Evolutionary conservation across 2,113 vertebrate species (phyloP).

Genomic region (Oreocharis arfaki): DNA sequence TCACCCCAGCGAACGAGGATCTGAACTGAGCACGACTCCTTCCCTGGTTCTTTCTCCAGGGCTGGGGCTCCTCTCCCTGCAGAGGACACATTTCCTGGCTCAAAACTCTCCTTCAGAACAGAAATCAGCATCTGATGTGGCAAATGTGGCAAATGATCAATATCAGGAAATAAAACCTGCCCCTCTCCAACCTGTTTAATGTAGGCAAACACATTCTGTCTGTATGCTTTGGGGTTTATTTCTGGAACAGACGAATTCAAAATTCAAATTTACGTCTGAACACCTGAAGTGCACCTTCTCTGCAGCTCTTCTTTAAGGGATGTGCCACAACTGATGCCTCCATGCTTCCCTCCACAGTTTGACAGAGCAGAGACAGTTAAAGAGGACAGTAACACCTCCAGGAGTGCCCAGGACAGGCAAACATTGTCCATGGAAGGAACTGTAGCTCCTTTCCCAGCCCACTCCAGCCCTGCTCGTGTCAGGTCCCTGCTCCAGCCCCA

Average conservation of each 20-base stretch:
- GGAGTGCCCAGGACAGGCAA: background rate
- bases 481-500: background rate
- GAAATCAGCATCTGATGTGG: background rate
- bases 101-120: background rate
- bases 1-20: background rate
- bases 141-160: background rate
- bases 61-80: background rate
- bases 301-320: background rate
- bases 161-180: background rate
- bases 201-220: background rate
- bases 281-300: background rate
- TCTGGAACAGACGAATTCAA: background rate
- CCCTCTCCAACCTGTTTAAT: background rate
- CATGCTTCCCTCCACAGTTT: background rate
- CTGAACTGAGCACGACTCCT: background rate
- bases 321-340: accelerated
- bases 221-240: background rate
- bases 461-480: background rate
- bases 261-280: background rate
- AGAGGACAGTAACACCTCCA: background rate
- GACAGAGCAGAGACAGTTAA: background rate
- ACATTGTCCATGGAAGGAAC: accelerated
- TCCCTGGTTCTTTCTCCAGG: background rate
- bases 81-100: background rate
- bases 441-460: background rate